Conservation (phyloP, 2,888 invertebrate genomes). For the Meliscaeva auricollis region DNA sequence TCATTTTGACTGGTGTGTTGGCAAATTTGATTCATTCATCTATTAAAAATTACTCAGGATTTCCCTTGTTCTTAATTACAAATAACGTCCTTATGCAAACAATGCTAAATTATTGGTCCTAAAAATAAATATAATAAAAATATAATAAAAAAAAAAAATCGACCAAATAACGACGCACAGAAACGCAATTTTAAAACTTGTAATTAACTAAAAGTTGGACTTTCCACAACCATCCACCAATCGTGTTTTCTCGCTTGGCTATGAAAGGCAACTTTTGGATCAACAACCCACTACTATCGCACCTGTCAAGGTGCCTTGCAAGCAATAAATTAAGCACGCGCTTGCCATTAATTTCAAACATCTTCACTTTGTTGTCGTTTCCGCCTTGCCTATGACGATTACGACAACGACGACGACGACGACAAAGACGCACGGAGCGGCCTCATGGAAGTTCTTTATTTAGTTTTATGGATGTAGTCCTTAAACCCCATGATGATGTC, state of each 20-base stretch:
- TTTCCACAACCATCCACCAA: neutral
- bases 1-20: conserved; percentile 1
- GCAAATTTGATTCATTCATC: conserved; percentile 26
- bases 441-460: no score
- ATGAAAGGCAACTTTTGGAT: conserved; percentile 29
- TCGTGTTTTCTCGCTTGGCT: neutral
- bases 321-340: conserved; percentile 73
- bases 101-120: conserved; percentile 14
- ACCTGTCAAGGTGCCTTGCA: conserved; percentile 67
- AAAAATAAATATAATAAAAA: conserved; percentile 6
- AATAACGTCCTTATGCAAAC: conserved; percentile 13
- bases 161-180: conserved; percentile 19
- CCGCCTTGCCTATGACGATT: neutral
- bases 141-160: conserved; percentile 3
- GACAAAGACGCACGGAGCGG: neutral
- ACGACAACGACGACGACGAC: neutral
- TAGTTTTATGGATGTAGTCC: conserved; percentile 38
- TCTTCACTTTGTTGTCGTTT: conserved; percentile 58
- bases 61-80: conserved; percentile 14
- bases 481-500: conserved; percentile 36
- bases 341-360: conserved; percentile 70
- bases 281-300: conserved; percentile 29
- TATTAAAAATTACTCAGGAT: conserved; percentile 19
- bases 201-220: conserved; percentile 56
- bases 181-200: conserved; percentile 40